Evolutionary conservation across 2,888 invertebrate species (phyloP).

Genomic region (Chymomyza procnemis): DNA sequence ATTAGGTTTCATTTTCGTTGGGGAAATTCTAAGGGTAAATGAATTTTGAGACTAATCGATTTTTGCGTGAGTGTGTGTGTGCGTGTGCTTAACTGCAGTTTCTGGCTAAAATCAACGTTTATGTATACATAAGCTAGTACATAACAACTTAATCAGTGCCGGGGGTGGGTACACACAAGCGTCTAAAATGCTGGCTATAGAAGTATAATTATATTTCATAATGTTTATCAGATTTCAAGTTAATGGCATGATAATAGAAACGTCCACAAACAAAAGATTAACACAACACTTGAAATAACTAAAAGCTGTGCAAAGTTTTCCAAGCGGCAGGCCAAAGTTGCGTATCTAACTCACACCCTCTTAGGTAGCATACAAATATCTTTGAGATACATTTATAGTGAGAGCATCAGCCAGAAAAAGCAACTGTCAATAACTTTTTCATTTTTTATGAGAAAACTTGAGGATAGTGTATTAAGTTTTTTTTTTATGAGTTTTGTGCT

Average conservation of each 20-base stretch:
- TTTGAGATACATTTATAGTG: background rate
- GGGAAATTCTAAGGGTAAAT: background rate
- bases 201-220: slow-evolving; percentile 21
- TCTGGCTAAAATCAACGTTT: background rate
- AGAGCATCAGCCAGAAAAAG: background rate
- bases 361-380: background rate
- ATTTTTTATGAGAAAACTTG: too few relatives aligned
- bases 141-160: background rate
- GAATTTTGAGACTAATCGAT: background rate
- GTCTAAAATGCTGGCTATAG: background rate
- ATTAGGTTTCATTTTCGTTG: background rate
- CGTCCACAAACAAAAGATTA: slow-evolving; percentile 19
- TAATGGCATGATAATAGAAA: slow-evolving; percentile 29
- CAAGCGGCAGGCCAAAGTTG: background rate
- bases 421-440: background rate
- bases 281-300: background rate
- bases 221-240: slow-evolving; percentile 34
- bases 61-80: too few relatives aligned
- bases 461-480: too few relatives aligned
- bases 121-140: background rate
- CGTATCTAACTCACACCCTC: background rate
- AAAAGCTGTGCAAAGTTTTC: background rate
- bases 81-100: background rate
- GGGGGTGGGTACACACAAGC: background rate
- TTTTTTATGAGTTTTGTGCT: too few relatives aligned